phyloP scores from a whole-genome alignment of 2,797 vertebrate species.

The Diglossa cyanea region DNA sequence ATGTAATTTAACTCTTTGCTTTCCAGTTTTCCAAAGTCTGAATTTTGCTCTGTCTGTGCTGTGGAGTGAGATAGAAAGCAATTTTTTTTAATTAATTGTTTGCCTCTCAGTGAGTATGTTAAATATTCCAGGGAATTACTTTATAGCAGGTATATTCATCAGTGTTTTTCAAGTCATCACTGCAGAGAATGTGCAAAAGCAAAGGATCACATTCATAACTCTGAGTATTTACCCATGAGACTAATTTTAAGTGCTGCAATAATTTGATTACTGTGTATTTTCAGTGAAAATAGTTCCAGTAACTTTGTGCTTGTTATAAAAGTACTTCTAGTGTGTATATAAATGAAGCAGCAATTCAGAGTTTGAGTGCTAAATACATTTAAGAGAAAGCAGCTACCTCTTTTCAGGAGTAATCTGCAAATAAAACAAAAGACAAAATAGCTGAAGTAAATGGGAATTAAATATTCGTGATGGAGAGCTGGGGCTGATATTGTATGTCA shows the following conservation, averaged over 20 bases:
- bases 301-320: not conserved
- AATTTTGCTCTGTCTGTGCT: not conserved
- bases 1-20: not conserved
- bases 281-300: not conserved
- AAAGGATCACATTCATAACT: not conserved
- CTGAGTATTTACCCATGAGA: constrained; percentile 8
- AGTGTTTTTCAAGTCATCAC: not conserved
- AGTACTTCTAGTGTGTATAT: not conserved
- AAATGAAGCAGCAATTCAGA: constrained; percentile 13
- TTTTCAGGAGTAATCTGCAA: not conserved
- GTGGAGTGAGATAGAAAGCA: not conserved
- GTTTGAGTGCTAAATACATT: not conserved
- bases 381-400: not conserved
- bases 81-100: not conserved
- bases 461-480: not conserved
- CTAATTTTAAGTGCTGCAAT: constrained; percentile 10
- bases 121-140: not conserved
- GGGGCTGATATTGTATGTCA: not conserved
- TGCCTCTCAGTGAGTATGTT: not conserved
- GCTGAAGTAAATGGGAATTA: not conserved
- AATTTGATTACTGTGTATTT: constrained; percentile 39
- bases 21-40: not conserved
- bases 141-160: not conserved
- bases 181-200: not conserved
- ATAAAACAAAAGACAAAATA: not conserved